Conservation (phyloP, 2,113 vertebrate genomes). For the Steatornis caripensis region DNA sequence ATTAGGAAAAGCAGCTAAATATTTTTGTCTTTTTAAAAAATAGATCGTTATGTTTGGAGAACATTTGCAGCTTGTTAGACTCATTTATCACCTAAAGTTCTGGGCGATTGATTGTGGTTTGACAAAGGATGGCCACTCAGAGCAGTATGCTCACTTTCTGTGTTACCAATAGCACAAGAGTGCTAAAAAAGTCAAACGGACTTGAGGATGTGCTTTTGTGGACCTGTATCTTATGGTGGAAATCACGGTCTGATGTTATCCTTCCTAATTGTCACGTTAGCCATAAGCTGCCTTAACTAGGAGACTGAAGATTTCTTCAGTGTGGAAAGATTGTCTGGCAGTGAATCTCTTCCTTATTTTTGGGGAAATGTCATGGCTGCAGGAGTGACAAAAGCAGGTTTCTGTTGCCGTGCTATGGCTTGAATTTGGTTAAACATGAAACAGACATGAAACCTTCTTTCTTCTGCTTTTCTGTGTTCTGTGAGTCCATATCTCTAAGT, state of each 20-base stretch:
- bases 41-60: neutral
- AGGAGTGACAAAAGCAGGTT: neutral
- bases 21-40: neutral
- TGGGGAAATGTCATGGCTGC: neutral
- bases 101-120: neutral
- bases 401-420: neutral
- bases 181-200: neutral
- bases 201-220: neutral
- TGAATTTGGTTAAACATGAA: neutral
- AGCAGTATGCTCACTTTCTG: neutral
- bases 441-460: neutral
- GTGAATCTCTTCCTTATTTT: neutral
- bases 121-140: neutral
- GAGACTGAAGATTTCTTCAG: neutral
- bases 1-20: neutral
- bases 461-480: neutral
- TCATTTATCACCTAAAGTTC: neutral
- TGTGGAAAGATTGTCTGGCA: neutral
- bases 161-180: accelerated
- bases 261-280: neutral
- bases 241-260: neutral
- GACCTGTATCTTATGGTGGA: neutral
- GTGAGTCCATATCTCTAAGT: accelerated
- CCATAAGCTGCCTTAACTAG: neutral
- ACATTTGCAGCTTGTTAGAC: neutral